Evolutionary conservation across 2,888 invertebrate genomes (phyloP), one percentile per base, ranked within the genome.

Genomic region (Invenusta paracnida): DNA sequence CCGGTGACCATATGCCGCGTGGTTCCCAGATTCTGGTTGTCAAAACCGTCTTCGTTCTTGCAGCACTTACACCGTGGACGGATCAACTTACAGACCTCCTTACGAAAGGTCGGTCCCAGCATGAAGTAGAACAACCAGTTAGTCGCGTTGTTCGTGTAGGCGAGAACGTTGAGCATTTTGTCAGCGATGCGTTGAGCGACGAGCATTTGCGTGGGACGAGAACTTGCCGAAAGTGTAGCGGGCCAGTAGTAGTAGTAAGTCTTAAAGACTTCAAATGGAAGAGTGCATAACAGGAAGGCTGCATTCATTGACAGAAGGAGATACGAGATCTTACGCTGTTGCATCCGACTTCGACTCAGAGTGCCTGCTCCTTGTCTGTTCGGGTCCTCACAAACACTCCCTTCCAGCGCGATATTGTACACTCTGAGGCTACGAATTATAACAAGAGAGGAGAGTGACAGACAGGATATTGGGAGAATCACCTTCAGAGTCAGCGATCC

Each of bases 11-110:
- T n/a, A n/a, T n/a, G n/a, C n/a, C n/a, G n/a, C n/a, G n/a, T n/a
- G n/a, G n/a, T n/a, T n/a, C n/a, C n/a, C n/a, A n/a, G n/a, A n/a
- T n/a, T n/a, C n/a, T n/a, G n/a, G n/a, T n/a, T n/a, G n/a, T n/a
- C n/a, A n/a, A n/a, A n/a, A n/a, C n/a, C n/a, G n/a, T n/a, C n/a
- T n/a, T n/a, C n/a, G n/a, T n/a, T n/a, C n/a, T n/a, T n/a, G n/a
- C n/a, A n/a, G n/a, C n/a, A n/a, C n/a, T n/a, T n/a, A 94, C 73
- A 73, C 2, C 73, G 73, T 2, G 73, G 73, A 2, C 73, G 96
- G 88, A 96, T 95, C 73, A 73, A 23, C 73, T 73, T 5, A 5
- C 83, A 97, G 96, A 84, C 73, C 82, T 84, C 67, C 86, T 86
- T 85, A 17, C 86, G 86, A 29, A 86, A 86, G 66, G 67, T 27